Conservation (phyloP, 64 coral and sea anemone genomes). For the Anthopleura sola region DNA sequence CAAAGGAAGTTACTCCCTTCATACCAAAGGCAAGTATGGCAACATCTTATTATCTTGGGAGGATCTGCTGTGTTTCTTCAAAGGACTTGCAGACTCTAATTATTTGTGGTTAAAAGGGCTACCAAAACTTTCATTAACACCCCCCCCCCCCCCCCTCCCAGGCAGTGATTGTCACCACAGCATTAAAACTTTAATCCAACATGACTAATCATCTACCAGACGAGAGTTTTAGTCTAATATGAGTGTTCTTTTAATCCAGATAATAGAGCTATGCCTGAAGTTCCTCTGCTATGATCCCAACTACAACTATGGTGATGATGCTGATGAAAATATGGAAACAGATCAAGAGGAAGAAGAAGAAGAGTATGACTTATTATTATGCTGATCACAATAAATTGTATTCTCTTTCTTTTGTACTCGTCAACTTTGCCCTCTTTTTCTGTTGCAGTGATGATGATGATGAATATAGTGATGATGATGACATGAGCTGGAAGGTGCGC, state of each 20-base stretch:
- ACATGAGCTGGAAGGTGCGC: constrained; percentile 99
- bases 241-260: constrained; percentile 38
- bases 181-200: too few species aligned
- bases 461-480: constrained; percentile 98
- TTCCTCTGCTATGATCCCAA: constrained; percentile 99
- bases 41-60: too few species aligned
- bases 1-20: constrained; percentile 90
- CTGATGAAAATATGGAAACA: constrained; percentile 86
- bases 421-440: not conserved
- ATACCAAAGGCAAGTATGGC: constrained; percentile 63
- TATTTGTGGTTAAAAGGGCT: too few species aligned
- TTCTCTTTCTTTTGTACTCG: not conserved
- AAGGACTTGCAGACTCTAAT: too few species aligned
- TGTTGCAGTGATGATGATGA: constrained; percentile 82
- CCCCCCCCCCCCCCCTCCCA: too few species aligned
- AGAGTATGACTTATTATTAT: constrained; percentile 37
- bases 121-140: too few species aligned
- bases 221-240: not conserved
- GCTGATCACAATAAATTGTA: too few species aligned
- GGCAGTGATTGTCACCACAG: too few species aligned
- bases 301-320: constrained; percentile 95
- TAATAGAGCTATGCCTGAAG: constrained; percentile 80
- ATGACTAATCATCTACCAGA: constrained; percentile 69
- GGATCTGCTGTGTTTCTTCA: too few species aligned
- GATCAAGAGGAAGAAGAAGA: constrained; percentile 80